Conservation (phyloP, 2,113 vertebrate genomes). For the Sisor rabdophorus region DNA sequence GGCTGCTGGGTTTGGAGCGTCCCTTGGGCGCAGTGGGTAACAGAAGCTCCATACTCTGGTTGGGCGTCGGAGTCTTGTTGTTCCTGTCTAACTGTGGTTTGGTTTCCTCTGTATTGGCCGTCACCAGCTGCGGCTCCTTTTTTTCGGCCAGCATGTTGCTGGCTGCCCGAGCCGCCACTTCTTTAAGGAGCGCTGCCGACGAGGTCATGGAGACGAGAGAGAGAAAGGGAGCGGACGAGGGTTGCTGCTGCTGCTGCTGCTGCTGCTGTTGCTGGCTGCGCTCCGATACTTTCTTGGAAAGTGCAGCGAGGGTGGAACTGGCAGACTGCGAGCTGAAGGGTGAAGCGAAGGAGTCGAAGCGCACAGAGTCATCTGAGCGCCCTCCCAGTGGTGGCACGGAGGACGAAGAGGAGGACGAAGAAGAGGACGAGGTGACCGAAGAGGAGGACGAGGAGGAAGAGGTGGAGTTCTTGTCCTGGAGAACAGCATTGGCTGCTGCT, state of each 20-base stretch:
- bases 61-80: conserved; percentile 82
- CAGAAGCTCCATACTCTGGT: conserved; percentile 84
- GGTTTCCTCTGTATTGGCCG: conserved; percentile 77
- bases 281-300: conserved; percentile 99
- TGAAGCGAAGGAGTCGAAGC: conserved; percentile 92
- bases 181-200: conserved; percentile 94
- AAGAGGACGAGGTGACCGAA: conserved; percentile 56
- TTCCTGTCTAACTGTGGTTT: conserved; percentile 88
- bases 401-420: conserved; percentile 57
- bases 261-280: conserved; percentile 78
- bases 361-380: conserved; percentile 80
- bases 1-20: conserved; percentile 82
- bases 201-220: conserved; percentile 97
- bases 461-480: conserved; percentile 86
- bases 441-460: conserved; percentile 62
- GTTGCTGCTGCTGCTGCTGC: conserved; percentile 53
- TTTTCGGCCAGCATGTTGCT: conserved; percentile 92
- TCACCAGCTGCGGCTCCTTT: conserved; percentile 74
- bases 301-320: conserved; percentile 92
- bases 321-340: conserved; percentile 97
- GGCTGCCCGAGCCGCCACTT: conserved; percentile 94
- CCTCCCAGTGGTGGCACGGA: conserved; percentile 54
- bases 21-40: conserved; percentile 87
- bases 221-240: conserved; percentile 88
- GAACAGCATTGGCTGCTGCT: conserved; percentile 92